Evolutionary conservation across 2,888 invertebrate genomes (phyloP).

Genomic region (Hydraecia micacea): DNA sequence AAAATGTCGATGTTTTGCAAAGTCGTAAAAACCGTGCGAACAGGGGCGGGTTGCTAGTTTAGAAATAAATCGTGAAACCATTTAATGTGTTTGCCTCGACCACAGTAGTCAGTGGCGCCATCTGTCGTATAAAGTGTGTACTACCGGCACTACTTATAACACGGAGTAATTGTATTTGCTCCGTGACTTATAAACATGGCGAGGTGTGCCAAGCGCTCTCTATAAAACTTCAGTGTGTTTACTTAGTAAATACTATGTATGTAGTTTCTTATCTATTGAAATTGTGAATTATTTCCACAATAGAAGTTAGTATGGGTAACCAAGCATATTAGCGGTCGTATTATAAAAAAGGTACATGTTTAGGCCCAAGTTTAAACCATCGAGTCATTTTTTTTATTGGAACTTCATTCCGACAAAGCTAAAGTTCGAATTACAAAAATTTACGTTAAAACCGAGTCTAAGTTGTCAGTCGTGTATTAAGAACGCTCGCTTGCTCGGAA

Average conservation of each 20-base stretch:
- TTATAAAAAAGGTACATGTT: too few relatives aligned
- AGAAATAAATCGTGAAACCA: conserved; percentile 11
- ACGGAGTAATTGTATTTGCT: too few relatives aligned
- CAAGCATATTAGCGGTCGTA: too few relatives aligned
- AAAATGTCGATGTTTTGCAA: neutral
- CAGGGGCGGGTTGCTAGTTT: too few relatives aligned
- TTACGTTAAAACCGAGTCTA: too few relatives aligned
- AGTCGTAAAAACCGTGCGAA: neutral
- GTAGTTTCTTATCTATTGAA: conserved; percentile 12
- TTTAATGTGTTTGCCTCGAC: neutral
- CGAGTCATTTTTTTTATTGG: too few relatives aligned
- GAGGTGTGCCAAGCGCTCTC: conserved; percentile 32
- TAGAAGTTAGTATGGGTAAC: neutral
- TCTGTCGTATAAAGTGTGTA: conserved; percentile 19
- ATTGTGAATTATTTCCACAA: conserved; percentile 12
- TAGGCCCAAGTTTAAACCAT: too few relatives aligned
- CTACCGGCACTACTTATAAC: conserved; percentile 20
- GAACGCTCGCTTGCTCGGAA: too few relatives aligned
- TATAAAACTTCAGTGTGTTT: conserved; percentile 27
- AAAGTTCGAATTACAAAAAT: too few relatives aligned
- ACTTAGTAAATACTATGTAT: conserved; percentile 15
- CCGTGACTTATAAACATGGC: conserved; percentile 6
- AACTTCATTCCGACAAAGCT: too few relatives aligned
- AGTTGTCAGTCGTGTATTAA: too few relatives aligned
- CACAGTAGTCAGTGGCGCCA: conserved; percentile 23